Percentiles rank a stretch among this genome's conserved stretches.
Conservation (phyloP, 2,888 invertebrate species). For the Machimus atricapillus region DNA sequence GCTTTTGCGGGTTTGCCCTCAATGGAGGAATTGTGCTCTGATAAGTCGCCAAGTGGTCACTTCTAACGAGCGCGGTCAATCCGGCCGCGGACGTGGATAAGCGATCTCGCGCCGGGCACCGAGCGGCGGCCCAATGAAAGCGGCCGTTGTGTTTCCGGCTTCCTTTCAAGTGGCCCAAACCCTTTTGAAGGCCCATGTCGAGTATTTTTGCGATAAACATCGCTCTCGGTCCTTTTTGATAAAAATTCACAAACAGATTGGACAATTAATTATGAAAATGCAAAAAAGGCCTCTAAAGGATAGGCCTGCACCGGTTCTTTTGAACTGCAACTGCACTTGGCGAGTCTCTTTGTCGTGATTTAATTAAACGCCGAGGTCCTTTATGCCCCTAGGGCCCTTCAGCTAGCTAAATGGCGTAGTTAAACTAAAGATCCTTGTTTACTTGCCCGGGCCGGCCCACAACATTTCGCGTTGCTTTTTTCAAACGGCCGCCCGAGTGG, state of each 20-base stretch:
- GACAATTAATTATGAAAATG: slow-evolving; percentile 36
- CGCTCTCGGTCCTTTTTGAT: slow-evolving; percentile 16
- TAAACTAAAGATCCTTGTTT: neutral
- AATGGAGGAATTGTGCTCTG: neutral
- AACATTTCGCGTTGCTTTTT: neutral
- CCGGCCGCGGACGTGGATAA: neutral
- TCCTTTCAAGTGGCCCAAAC: slow-evolving; percentile 25
- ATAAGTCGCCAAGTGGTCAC: slow-evolving; percentile 32
- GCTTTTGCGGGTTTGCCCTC: slow-evolving; percentile 4
- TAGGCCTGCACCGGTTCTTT: slow-evolving; percentile 24
- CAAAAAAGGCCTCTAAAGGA: slow-evolving; percentile 8
- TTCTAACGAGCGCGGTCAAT: slow-evolving; percentile 22
- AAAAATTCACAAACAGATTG: slow-evolving; percentile 30
- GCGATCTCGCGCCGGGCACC: slow-evolving; percentile 7
- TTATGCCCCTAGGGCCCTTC: slow-evolving; percentile 12
- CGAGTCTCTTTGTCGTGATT: slow-evolving; percentile 28
- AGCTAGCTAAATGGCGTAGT: slow-evolving; percentile 2
- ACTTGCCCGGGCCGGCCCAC: neutral
- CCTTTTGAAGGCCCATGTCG: slow-evolving; percentile 8
- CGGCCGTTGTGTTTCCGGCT: slow-evolving; percentile 15
- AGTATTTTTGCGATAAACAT: slow-evolving; percentile 33
- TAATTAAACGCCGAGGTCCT: slow-evolving; percentile 27
- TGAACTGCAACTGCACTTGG: slow-evolving; percentile 28
- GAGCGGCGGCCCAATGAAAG: neutral
- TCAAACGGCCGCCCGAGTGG: neutral